Conservation (phyloP, 2,888 invertebrate genomes). For the Meliscaeva auricollis region DNA sequence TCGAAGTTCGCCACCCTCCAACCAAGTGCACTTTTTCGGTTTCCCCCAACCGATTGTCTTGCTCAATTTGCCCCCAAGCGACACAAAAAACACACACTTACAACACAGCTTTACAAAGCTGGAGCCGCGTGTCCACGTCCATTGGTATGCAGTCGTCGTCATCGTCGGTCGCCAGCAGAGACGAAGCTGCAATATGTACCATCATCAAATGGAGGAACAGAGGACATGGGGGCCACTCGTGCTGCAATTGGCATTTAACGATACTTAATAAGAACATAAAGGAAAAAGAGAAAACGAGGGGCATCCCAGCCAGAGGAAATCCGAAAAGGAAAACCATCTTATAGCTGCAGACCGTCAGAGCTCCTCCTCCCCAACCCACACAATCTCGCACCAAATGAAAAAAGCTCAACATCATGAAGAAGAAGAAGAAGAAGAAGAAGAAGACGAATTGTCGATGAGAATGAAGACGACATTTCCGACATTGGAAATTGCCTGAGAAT, state of each 20-base stretch:
- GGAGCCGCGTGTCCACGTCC: not conserved
- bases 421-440: no score
- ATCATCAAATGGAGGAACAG: conserved; percentile 17
- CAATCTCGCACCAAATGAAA: not conserved
- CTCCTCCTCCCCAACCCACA: not conserved
- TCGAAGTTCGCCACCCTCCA: conserved; percentile 44
- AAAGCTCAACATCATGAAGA: not conserved
- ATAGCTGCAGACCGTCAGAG: not conserved
- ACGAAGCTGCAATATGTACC: conserved; percentile 21
- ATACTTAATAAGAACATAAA: conserved; percentile 63
- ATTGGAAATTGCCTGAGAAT: conserved; percentile 76
- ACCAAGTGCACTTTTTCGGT: conserved; percentile 8
- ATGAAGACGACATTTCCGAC: conserved; percentile 69
- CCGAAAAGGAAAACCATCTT: conserved; percentile 17
- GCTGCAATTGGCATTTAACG: conserved; percentile 75
- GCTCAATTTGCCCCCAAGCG: conserved; percentile 54
- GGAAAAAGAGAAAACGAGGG: not conserved
- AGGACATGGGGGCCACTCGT: conserved; percentile 48
- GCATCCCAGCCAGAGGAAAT: not conserved
- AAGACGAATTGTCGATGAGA: conserved; percentile 30
- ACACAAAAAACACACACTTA: conserved; percentile 34
- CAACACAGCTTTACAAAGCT: conserved; percentile 49
- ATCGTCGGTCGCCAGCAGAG: not conserved
- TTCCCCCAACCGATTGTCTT: conserved; percentile 61
- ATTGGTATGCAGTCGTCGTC: no score